A percentile compares a stretch with the other conserved stretches of the same genome.
Conservation (phyloP, 2,888 invertebrate species). For the Xestia c-nigrum region DNA sequence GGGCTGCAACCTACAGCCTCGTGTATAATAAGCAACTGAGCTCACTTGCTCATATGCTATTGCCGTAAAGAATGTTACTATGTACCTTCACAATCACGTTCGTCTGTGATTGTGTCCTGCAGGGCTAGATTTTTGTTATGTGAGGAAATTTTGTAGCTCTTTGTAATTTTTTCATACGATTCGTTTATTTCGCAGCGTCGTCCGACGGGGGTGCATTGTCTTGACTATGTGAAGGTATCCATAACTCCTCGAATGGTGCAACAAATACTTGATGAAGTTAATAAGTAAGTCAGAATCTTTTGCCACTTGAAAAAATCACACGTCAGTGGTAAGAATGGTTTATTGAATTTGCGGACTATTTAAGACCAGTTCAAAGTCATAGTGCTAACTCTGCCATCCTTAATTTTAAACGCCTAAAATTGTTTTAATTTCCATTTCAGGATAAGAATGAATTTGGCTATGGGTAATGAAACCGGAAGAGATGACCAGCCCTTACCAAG, state of each 20-base stretch:
- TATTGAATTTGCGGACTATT: background rate
- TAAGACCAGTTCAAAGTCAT: background rate
- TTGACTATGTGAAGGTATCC: constrained; percentile 15
- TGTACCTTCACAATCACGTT: background rate
- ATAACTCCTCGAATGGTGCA: constrained; percentile 43
- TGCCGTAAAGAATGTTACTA: background rate
- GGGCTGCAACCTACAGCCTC: too few relatives aligned
- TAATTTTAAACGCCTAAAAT: background rate
- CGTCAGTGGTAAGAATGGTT: too few relatives aligned
- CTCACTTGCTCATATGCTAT: too few relatives aligned
- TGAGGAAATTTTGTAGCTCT: background rate
- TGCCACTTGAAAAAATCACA: background rate
- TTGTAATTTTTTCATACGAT: background rate
- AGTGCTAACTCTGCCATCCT: background rate
- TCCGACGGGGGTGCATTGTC: constrained; percentile 19
- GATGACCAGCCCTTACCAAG: constrained; percentile 25
- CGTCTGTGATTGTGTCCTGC: background rate
- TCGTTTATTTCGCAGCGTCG: constrained; percentile 3
- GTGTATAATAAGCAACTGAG: too few relatives aligned
- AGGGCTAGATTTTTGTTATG: background rate
- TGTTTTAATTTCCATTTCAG: constrained; percentile 32
- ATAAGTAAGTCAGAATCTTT: constrained; percentile 29
- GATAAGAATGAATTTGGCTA: constrained; percentile 41
- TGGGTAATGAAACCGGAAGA: constrained; percentile 43
- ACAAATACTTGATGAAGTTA: constrained; percentile 41